These are phyloP conservation scores for Lottia scabra DNA, from an alignment of 2,888 invertebrate species.

Conservation along the genomic window DNA sequence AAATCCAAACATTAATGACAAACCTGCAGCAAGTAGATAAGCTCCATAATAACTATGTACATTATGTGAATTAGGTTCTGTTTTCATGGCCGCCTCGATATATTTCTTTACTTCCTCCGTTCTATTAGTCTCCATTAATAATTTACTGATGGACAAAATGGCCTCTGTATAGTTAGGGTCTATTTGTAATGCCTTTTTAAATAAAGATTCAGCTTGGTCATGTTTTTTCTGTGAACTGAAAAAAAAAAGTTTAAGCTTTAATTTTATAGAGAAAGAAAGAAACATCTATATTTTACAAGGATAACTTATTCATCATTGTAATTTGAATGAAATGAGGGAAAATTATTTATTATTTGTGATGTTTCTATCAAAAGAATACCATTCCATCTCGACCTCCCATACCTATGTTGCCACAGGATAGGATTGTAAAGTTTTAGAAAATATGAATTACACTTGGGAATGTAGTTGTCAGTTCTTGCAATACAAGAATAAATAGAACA, in stretches of 20 bases:
- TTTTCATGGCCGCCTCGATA: conserved; percentile 33
- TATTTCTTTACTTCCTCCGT: conserved; percentile 37
- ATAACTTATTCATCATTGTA: too few relatives aligned
- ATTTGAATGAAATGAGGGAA: too few relatives aligned
- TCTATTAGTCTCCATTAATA: conserved; percentile 33
- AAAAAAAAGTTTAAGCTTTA: not conserved
- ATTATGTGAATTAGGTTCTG: conserved; percentile 53
- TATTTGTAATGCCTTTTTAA: conserved; percentile 73
- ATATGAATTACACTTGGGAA: too few relatives aligned
- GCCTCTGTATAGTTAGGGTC: conserved; percentile 42
- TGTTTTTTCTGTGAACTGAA: conserved; percentile 74
- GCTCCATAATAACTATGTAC: conserved; percentile 62
- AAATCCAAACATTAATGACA: not conserved
- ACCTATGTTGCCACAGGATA: too few relatives aligned
- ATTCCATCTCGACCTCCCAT: too few relatives aligned
- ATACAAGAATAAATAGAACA: too few relatives aligned
- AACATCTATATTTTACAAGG: too few relatives aligned
- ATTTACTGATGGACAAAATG: conserved; percentile 38
- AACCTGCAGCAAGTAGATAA: conserved; percentile 62
- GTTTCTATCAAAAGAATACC: too few relatives aligned
- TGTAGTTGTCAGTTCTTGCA: too few relatives aligned
- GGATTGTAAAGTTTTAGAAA: too few relatives aligned
- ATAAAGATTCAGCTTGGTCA: conserved; percentile 81
- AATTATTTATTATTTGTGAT: too few relatives aligned
- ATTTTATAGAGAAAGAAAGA: too few relatives aligned